These are phyloP conservation scores for Oncorhynchus gorbuscha DNA, from an alignment of 2,113 vertebrate genomes.

Conservation along the genomic window DNA sequence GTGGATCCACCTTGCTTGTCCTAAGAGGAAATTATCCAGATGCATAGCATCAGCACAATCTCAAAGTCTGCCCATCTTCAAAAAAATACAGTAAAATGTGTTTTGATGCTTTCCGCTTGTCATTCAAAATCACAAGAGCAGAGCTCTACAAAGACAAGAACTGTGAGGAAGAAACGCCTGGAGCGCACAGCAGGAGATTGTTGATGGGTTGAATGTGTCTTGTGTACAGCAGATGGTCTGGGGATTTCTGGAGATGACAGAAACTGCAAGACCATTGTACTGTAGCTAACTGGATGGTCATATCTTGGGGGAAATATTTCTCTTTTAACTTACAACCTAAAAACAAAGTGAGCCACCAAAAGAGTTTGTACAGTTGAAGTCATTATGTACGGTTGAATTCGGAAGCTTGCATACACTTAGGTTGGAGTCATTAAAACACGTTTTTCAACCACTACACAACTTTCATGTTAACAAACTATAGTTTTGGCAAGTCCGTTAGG, in stretches of 20 bases:
- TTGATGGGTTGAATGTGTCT: conserved; percentile 53
- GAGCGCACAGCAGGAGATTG: conserved; percentile 42
- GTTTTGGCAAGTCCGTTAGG: no score
- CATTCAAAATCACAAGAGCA: conserved; percentile 43
- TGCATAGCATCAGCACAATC: conserved; percentile 42
- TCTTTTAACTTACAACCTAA: no score
- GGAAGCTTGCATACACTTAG: no score
- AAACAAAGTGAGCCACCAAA: no score
- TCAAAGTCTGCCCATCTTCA: conserved; percentile 30
- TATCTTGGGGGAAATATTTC: neutral
- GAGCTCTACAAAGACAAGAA: conserved; percentile 20
- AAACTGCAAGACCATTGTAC: neutral
- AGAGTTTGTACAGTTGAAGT: neutral
- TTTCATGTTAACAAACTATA: no score
- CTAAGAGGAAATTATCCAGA: neutral
- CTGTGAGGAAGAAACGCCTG: conserved; percentile 30
- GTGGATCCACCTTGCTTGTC: conserved; percentile 18
- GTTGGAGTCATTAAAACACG: no score
- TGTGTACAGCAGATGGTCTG: conserved; percentile 17
- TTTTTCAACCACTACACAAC: no score
- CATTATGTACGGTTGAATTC: neutral
- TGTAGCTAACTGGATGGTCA: no score
- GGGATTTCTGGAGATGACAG: neutral
- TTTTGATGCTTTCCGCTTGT: conserved; percentile 53
- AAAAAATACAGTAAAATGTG: conserved; percentile 35